These are phyloP conservation scores for Aphidoletes aphidimyza DNA, from an alignment of 2,888 invertebrate genomes.

Conservation along the genomic window DNA sequence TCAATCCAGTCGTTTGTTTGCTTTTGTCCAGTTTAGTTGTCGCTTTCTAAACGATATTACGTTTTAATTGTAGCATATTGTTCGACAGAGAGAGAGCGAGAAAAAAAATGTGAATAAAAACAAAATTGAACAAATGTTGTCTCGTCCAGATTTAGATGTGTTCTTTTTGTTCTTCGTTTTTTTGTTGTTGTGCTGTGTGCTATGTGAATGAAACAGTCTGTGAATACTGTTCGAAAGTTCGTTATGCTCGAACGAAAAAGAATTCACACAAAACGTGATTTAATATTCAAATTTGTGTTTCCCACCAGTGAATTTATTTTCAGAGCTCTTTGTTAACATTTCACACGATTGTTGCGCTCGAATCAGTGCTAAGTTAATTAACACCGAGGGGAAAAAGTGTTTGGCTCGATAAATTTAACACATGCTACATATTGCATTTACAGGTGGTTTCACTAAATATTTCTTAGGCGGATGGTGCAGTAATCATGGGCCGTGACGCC, in stretches of 20 bases:
- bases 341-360: not conserved
- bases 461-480: not conserved
- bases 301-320: not conserved
- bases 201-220: no score
- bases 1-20: not conserved
- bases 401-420: not conserved
- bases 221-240: no score
- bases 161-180: not conserved
- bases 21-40: not conserved
- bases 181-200: not conserved
- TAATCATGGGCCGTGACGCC: not conserved
- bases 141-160: slow-evolving; percentile 10
- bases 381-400: not conserved
- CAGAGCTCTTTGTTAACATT: not conserved
- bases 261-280: not conserved
- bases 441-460: slow-evolving; percentile 1
- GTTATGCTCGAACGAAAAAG: no score
- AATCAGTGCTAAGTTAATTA: slow-evolving; percentile 29
- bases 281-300: slow-evolving; percentile 16
- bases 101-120: not conserved
- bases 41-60: slow-evolving; percentile 25
- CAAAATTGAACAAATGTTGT: not conserved
- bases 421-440: not conserved
- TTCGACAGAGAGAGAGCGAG: not conserved
- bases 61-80: slow-evolving; percentile 22